Evolutionary conservation across 1,140 invertebrate genomes (phyloP), one percentile per base, ranked within the genome.

Genomic region (Xylocopa sonorina): DNA sequence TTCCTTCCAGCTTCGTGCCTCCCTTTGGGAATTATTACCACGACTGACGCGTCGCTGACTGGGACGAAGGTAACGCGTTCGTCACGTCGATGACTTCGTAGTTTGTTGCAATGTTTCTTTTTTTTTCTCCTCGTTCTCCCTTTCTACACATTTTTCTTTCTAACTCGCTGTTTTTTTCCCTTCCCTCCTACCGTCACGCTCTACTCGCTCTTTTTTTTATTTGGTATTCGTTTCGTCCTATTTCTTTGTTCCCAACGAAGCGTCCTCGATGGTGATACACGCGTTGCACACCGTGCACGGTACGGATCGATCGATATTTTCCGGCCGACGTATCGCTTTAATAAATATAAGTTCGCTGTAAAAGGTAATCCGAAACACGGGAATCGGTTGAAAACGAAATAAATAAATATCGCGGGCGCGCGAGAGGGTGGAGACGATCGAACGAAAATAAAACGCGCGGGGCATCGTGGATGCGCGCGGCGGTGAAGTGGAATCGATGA

Each of bases 1-100:
- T 85, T 85, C 72, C 84, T 85, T 86, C 80, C 83, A 81, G 74
- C 72, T 72, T 75, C 79, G 55, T 85, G 77, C 69, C 62, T 78
- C 64, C 74, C 66, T 72, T 77, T 79, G 68, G 75, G 66, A 85
- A 86, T 86, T 84, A 72, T 85, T 81, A 76, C 63, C 55, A 24
- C 66, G 32, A 21, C 58, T n/a, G 57, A 78, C 76, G 9, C 67
- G 57, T 64, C 68, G 41, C 46, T 29, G 77, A 78, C 48, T 73
- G 34, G 41, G 53, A 63, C 68, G 34, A 55, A 46, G 18, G 38
- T 53, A 73, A 78, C 46, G 48, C 77, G 67, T 63, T 78, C 67
- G 63, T 68, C 68, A 10, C 41, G 57, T 34, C 67, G 43, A 71
- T 78, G 46, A 55, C 58, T 73, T 62, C 38, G 16, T 60, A 67